Conservation (phyloP, 2,888 invertebrate species). For the Agrochola macilenta region DNA sequence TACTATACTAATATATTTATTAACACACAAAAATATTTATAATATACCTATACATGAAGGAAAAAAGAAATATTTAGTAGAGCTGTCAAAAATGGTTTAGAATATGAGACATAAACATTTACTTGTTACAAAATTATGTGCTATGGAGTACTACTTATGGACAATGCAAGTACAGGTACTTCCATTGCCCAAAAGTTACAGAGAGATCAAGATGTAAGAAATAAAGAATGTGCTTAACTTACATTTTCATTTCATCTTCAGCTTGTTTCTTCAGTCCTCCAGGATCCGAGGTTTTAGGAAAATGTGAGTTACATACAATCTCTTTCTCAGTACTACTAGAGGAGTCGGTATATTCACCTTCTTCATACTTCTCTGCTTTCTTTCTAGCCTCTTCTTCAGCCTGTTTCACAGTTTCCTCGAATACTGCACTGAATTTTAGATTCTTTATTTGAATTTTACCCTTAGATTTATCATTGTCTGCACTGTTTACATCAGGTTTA, state of each 20-base stretch:
- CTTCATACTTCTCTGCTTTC: slow-evolving; percentile 91
- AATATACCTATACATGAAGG: too few species aligned
- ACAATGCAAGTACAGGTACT: not conserved
- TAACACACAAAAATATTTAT: too few species aligned
- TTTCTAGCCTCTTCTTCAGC: slow-evolving; percentile 91
- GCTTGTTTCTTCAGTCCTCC: slow-evolving; percentile 86
- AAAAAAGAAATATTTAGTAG: too few species aligned
- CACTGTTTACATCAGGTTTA: slow-evolving; percentile 63
- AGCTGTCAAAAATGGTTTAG: not conserved
- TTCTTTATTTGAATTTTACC: slow-evolving; percentile 93
- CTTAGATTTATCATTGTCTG: slow-evolving; percentile 84
- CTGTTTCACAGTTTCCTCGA: slow-evolving; percentile 92
- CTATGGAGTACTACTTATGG: too few species aligned
- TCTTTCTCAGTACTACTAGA: slow-evolving; percentile 83
- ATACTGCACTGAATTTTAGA: slow-evolving; percentile 92
- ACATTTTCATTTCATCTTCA: slow-evolving; percentile 89
- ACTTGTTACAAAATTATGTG: too few species aligned
- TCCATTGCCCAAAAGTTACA: not conserved
- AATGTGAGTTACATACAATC: slow-evolving; percentile 82
- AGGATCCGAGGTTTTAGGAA: slow-evolving; percentile 87
- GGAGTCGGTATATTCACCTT: slow-evolving; percentile 91
- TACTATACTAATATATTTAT: too few species aligned
- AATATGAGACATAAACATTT: not conserved
- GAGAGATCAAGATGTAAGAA: not conserved
- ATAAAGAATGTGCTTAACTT: slow-evolving; percentile 69